Conservation (phyloP, 1,140 invertebrate species). For the Reticulitermes speratus region DNA sequence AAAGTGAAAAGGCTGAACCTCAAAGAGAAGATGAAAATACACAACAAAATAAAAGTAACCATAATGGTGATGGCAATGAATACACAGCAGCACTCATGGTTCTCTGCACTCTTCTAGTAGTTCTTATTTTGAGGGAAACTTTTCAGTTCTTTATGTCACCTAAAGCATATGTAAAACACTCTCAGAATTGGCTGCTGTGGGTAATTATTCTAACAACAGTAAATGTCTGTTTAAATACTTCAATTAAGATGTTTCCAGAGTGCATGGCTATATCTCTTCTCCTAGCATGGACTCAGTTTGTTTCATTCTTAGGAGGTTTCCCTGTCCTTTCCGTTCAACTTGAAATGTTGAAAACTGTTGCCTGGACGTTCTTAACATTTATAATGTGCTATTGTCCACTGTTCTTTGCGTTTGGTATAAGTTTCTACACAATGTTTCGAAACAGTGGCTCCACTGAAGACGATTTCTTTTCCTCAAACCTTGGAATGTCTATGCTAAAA, state of each 20-base stretch:
- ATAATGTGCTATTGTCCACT: slow-evolving; percentile 74
- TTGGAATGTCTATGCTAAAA: slow-evolving; percentile 69
- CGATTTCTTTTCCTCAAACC: slow-evolving; percentile 53
- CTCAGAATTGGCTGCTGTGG: slow-evolving; percentile 71
- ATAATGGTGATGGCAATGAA: background rate
- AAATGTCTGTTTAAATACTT: slow-evolving; percentile 54
- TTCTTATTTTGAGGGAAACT: slow-evolving; percentile 59
- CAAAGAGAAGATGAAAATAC: background rate
- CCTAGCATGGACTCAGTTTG: slow-evolving; percentile 69
- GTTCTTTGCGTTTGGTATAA: slow-evolving; percentile 75
- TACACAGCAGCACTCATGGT: slow-evolving; percentile 35
- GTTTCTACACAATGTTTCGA: slow-evolving; percentile 72
- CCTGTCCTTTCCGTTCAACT: slow-evolving; percentile 70
- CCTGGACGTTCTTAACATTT: slow-evolving; percentile 74
- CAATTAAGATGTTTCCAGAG: slow-evolving; percentile 53
- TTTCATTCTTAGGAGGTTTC: slow-evolving; percentile 73
- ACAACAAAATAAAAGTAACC: too few species aligned
- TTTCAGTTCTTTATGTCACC: slow-evolving; percentile 67
- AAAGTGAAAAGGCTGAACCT: background rate
- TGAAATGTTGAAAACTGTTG: slow-evolving; percentile 75
- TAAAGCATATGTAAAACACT: slow-evolving; percentile 59
- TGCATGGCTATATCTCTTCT: slow-evolving; percentile 65
- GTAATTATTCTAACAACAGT: slow-evolving; percentile 60
- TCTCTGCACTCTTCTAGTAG: slow-evolving; percentile 53
- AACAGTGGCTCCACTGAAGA: slow-evolving; percentile 37